Evolutionary conservation across 1,140 invertebrate species (phyloP).

Genomic region (Cepaea nemoralis): DNA sequence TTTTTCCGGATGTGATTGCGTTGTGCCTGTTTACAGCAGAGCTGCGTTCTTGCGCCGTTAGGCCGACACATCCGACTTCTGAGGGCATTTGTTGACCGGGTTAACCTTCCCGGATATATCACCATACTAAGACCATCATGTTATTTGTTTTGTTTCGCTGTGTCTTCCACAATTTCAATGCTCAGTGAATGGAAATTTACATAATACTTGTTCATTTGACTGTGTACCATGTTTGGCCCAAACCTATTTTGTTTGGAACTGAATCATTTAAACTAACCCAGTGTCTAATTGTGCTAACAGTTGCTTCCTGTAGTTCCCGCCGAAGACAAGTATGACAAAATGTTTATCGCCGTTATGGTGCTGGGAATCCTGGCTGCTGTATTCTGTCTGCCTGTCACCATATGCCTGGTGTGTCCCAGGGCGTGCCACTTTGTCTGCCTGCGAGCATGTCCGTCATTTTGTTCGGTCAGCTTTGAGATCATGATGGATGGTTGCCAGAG

Average conservation of each 20-base stretch:
- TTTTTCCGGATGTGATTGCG: too few species aligned
- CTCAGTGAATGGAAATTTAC: too few species aligned
- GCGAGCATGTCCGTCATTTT: slow-evolving; percentile 15
- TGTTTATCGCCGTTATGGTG: slow-evolving; percentile 14
- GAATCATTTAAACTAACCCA: neutral
- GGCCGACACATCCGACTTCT: too few species aligned
- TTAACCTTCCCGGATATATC: too few species aligned
- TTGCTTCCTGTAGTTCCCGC: neutral
- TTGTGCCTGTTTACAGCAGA: too few species aligned
- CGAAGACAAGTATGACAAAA: slow-evolving; percentile 18
- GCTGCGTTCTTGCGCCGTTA: too few species aligned
- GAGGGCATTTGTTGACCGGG: too few species aligned
- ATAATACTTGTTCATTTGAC: too few species aligned
- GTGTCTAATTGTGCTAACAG: neutral
- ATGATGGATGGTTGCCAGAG: slow-evolving; percentile 20
- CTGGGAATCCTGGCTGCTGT: neutral
- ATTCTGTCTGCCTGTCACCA: neutral
- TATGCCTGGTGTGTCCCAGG: slow-evolving; percentile 28
- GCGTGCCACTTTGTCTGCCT: neutral
- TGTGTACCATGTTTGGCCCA: too few species aligned
- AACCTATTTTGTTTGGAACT: neutral
- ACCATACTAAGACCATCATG: too few species aligned
- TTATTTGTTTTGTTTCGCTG: too few species aligned
- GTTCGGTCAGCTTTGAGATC: neutral
- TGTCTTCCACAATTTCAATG: too few species aligned